Conservation (phyloP, 2,113 vertebrate species). For the Dromiciops gliroides region DNA sequence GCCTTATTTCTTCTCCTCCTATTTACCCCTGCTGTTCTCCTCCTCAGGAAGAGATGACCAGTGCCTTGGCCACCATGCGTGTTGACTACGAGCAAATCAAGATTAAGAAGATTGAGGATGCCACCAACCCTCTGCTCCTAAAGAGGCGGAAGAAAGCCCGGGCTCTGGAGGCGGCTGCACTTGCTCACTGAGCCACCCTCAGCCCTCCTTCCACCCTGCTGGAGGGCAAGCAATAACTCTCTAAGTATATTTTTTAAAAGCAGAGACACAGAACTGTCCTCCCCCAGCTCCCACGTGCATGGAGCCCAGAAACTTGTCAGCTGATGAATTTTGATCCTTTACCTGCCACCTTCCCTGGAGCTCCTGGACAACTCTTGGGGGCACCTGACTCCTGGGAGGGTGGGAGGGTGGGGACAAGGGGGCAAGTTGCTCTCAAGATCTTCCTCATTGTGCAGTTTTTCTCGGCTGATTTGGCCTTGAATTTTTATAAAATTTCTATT, state of each 20-base stretch:
- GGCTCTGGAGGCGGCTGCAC: conserved; percentile 76
- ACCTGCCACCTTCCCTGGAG: background rate
- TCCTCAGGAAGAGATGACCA: conserved; percentile 98
- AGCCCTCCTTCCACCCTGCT: background rate
- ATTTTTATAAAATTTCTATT: conserved; percentile 75
- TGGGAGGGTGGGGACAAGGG: conserved; percentile 6
- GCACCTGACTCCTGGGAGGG: background rate
- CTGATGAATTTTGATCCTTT: conserved; percentile 34
- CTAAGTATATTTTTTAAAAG: conserved; percentile 66
- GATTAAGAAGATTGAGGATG: conserved; percentile 98
- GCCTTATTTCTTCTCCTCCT: too few relatives aligned
- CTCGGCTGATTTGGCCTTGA: conserved; percentile 67
- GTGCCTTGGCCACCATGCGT: conserved; percentile 98
- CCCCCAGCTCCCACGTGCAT: background rate
- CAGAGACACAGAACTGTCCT: conserved; percentile 62
- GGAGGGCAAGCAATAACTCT: conserved; percentile 76
- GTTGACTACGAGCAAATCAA: conserved; percentile 99
- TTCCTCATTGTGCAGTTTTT: conserved; percentile 60
- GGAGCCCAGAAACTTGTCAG: background rate
- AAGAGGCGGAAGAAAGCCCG: conserved; percentile 96
- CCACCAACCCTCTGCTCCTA: conserved; percentile 95
- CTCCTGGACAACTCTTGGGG: background rate
- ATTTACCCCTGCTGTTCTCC: background rate
- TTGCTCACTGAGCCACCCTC: conserved; percentile 82
- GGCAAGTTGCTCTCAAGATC: conserved; percentile 54